Evolutionary conservation across 2,888 invertebrate species (phyloP), one percentile per base, ranked within the genome.

Genomic region (Drosophila birchii): DNA sequence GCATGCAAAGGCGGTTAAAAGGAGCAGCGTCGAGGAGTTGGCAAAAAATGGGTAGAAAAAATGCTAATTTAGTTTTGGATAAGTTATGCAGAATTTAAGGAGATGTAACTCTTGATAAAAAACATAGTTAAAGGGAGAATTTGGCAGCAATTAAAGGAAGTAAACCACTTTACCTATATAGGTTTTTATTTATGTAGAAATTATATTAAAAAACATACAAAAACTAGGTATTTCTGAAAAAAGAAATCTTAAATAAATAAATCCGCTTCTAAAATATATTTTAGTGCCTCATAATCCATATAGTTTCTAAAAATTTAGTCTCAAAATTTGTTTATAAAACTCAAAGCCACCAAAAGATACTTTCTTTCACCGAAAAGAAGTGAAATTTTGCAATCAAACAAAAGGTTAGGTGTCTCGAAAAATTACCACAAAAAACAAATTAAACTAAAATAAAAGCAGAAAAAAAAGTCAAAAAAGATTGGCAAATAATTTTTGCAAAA

Each of bases 401-500:
- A 55, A 55, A 47, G 57, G 57, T 47, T 57, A 34, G 34, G n/a
- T 45, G 23, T 47, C 20, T 11, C 5, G 6, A 14, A 47, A 57
- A 47, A 57, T 53, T 36, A 47, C 29, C 29, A 45, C 45, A 57
- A 57, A 45, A 45, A 26, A 45, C 16, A 44, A 56, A 41, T 29
- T 18, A 49, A 26, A 45, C 8, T 3, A 43, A 43, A 45, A 45
- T 29, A 47, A 29, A 45, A 26, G 26, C 26, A 29, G 26, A 45
- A 16, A 14, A 18, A 16, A 26, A 18, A 14, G 4, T 1, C 4
- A 3, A 16, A 51, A 51, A 51, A 53, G 23, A 53, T 53, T 36
- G 45, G 23, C 16, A 45, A 58, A 58, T 47, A 29, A 7, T 34
- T 58, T 44, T 36, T 47, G 45, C 58, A 47, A 58, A 58, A 58